Evolutionary conservation across 2,797 vertebrate genomes (phyloP).

Genomic region (Onychomys arenicola): DNA sequence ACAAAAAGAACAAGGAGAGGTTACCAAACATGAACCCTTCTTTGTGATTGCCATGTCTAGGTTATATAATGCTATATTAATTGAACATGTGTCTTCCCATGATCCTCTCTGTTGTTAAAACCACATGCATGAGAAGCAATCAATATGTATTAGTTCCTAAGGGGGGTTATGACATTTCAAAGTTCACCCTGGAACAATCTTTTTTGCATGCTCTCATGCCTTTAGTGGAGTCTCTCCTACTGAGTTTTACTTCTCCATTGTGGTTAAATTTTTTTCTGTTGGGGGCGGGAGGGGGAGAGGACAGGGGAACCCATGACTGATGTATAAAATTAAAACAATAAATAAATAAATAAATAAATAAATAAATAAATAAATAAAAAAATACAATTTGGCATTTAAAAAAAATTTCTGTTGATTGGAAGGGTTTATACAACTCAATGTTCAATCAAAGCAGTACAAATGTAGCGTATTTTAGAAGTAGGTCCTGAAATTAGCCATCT

Average conservation of each 20-base stretch:
- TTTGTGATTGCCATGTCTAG: background rate
- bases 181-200: background rate
- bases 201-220: background rate
- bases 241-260: background rate
- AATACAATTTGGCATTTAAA: too few species aligned
- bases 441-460: background rate
- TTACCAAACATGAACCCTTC: background rate
- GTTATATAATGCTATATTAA: background rate
- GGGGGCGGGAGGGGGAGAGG: too few species aligned
- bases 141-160: background rate
- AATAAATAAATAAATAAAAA: too few species aligned
- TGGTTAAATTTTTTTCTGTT: background rate
- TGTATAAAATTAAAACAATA: too few species aligned
- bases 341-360: too few species aligned
- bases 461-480: background rate
- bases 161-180: background rate
- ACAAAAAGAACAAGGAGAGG: background rate
- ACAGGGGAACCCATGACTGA: too few species aligned
- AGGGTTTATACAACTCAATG: background rate
- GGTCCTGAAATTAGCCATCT: background rate
- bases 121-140: background rate
- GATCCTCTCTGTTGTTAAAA: background rate
- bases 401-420: background rate
- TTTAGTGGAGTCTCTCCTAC: background rate
- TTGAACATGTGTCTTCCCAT: background rate